Evolutionary conservation across 1,140 invertebrate species (phyloP).

Genomic region (Anastrepha ludens): DNA sequence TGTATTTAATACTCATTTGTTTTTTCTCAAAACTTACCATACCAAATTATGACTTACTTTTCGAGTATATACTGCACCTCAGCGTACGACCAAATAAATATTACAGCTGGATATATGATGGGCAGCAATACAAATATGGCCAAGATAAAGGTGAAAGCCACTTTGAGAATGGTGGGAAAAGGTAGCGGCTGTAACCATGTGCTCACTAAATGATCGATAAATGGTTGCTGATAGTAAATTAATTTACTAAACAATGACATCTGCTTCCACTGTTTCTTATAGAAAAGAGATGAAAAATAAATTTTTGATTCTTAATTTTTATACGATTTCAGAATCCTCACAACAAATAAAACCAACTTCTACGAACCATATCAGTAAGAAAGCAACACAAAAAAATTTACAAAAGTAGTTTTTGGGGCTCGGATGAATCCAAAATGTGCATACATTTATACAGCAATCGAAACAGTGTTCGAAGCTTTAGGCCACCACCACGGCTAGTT

Average conservation of each 20-base stretch:
- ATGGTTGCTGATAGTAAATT: slow-evolving; percentile 54
- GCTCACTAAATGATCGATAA: slow-evolving; percentile 34
- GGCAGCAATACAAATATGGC: slow-evolving; percentile 52
- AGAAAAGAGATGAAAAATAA: neutral
- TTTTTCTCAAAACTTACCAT: too few species aligned
- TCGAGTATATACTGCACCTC: slow-evolving; percentile 52
- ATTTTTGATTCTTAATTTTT: neutral
- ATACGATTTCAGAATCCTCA: too few species aligned
- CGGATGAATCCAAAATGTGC: too few species aligned
- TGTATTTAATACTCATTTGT: too few species aligned
- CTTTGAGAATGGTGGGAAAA: slow-evolving; percentile 56
- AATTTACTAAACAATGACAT: slow-evolving; percentile 48
- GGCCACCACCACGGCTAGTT: too few species aligned
- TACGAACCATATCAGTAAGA: too few species aligned
- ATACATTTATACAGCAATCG: too few species aligned
- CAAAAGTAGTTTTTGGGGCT: too few species aligned
- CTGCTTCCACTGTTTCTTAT: slow-evolving; percentile 53
- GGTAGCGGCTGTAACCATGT: slow-evolving; percentile 55
- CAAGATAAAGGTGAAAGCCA: slow-evolving; percentile 9
- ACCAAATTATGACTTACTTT: slow-evolving; percentile 30
- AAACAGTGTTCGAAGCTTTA: too few species aligned
- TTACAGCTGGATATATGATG: slow-evolving; percentile 46
- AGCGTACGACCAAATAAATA: slow-evolving; percentile 48
- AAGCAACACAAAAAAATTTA: too few species aligned
- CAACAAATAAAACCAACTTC: too few species aligned